Base-by-base conservation (phyloP, 2,888 invertebrate species). In the Bombylius major region DNA sequence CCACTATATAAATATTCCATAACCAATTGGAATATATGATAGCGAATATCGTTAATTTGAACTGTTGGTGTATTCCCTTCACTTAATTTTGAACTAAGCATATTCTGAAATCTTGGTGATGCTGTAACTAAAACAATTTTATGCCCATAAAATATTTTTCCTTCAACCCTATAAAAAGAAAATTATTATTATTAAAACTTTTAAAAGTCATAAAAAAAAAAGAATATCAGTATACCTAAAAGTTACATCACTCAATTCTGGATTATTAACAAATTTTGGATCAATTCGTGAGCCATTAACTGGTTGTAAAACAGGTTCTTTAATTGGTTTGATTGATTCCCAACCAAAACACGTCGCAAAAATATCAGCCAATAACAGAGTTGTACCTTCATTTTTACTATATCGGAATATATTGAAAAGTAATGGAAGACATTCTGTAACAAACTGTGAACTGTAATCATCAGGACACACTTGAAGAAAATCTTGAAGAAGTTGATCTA, bases 1-100 rank as follows among this genome's bases (percentile, higher is more conserved):
- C 93, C 93, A 65, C 90, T 89, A 75, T 94, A 94, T 53, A 94
- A 77, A 74, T 89, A 93, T 72, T 92, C 89, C 92, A 94, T 93
- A 39, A 90, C 88, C 79, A 91, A 82, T 82, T 94, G 89, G 72
- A 94, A 94, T 66, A 92, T 93, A 66, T 90, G 88, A 71, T 93
- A 94, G 69, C 91, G 79, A 61, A 94, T 92, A 68, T 94, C 93
- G 65, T 92, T 91, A 64, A 94, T 92, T 73, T 92, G 91, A 56
- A 93, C 89, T 46, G 90, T 87, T 1, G 92, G 91, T 42, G 90
- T 79, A 64, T 79, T 84, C 50, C 84, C 83, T 62, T 86, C 86
- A 64, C 83, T 84, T 58, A 84, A 70, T 66, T 84, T 86, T 7
- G 85, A 84, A 65, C 84, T 84, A 47, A 93, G 77, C 91, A 93